Evolutionary conservation across 2,113 vertebrate species (phyloP), one percentile per base, ranked within the genome.

Genomic region (Chascanopsetta lugubris): DNA sequence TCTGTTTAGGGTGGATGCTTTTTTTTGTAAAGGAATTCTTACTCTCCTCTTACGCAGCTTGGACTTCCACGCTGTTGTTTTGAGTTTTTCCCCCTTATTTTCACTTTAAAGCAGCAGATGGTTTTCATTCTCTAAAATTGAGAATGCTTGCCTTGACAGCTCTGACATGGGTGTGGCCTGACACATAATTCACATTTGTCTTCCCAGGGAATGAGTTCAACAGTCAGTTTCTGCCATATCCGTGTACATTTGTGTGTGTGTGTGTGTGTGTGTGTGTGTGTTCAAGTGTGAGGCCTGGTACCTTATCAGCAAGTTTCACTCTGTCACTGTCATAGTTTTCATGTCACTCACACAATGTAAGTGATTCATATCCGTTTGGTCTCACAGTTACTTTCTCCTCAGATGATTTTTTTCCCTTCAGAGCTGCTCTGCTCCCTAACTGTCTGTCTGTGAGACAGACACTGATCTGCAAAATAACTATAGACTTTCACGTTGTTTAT

Each of bases 141-240:
- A 56, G 67, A 24, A 59, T 55, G 61, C 27, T 17, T 68, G 61
- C 10, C n/a, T 62, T 65, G 45, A 64, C 43, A 54, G 18, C 15
- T 1, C 0, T 22, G 27, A 42, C 17, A 24, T 0, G 75, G 73
- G 75, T 70, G 75, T 43, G 80, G 59, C 50, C 17, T 18, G 2
- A 45, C n/a, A 6, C 15, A 6, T 18, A n/a, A 1, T 30, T 27
- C 49, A 64, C 24, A 54, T 62, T 60, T 66, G 13, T 17, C 22
- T 22, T 2, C 1, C 4, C 20, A 8, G 0, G 11, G 10, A 15
- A 34, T 3, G n/a, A 6, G 7, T 2, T 57, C 4, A 54, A 15
- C 38, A 46, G 13, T 2, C 2, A 30, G 17, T 38, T 51, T 24
- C 21, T 4, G 6, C 3, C 6, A 21, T 30, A 8, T 30, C 5